Evolutionary conservation across 2,113 vertebrate genomes (phyloP).

Genomic region (Centrocercus urophasianus): DNA sequence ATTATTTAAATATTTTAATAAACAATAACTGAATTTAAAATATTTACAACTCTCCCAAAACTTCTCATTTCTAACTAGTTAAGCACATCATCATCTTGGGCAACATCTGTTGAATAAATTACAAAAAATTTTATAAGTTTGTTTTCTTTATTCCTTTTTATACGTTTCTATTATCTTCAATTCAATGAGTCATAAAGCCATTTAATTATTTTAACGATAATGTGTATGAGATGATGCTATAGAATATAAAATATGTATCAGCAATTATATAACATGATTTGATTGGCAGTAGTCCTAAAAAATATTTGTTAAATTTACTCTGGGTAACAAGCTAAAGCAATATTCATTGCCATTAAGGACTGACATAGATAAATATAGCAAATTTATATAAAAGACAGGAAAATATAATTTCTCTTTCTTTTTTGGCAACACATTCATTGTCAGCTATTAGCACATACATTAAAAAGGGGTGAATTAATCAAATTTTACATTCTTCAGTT

Average conservation of each 20-base stretch:
- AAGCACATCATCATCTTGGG: not conserved
- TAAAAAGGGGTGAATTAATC: not conserved
- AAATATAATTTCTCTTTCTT: not conserved
- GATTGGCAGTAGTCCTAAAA: not conserved
- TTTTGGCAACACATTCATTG: not conserved
- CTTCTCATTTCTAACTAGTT: not conserved
- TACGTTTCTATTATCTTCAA: not conserved
- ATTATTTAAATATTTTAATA: not conserved
- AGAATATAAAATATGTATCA: not conserved
- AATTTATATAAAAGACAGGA: not conserved
- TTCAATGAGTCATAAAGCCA: not conserved
- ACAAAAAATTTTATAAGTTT: not conserved
- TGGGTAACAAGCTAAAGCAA: not conserved
- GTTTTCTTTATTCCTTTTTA: not conserved
- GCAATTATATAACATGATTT: not conserved
- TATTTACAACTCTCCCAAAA: not conserved
- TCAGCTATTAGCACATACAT: not conserved
- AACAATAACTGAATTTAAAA: not conserved
- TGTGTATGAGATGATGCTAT: not conserved
- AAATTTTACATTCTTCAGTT: not conserved
- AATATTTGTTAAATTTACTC: not conserved
- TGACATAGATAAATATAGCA: not conserved
- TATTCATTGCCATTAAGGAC: not conserved
- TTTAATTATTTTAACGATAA: not conserved
- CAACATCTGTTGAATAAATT: not conserved